Base-by-base conservation (phyloP, 1,140 invertebrate species). In the Tribolium madens region DNA sequence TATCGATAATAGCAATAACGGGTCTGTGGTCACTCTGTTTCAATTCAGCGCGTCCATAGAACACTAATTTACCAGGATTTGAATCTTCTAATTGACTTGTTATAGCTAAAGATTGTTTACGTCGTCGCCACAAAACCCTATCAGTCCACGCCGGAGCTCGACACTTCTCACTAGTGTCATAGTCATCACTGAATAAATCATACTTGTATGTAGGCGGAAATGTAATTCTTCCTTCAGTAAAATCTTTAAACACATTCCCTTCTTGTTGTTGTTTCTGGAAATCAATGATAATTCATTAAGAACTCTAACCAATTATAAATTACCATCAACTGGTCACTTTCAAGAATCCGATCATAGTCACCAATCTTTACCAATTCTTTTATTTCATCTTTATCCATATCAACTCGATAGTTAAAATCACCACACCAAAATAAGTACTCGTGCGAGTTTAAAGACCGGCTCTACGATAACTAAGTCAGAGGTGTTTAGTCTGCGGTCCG, bases 391-490 rank as follows among this genome's bases (percentile, higher is more conserved):
- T 97, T 97, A 70, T 95, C 92, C 90, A 99, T 92, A 85, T 99
- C 97, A 76, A 99, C 94, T 73, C 98, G 90, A 85, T 99, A 99
- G 86, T 99, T 99, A 86, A 99, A 99, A 88, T 99, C 98, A 0
- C 98, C 98, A 86, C 97, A 98, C 98, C 98, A 99, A 86, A 99
- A 99, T 0, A 99, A 92, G 87, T 98, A 98, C 88, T 99, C 98
- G 85, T 99, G 98, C 9, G 95, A 95, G 86, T 96, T 94, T 0
- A 99, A 86, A 0, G 94, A 95, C 76, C 96, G 89, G 17, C 95
- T 91, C 89, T 91, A 81, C n/a, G 86, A 83, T 69, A 74, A 53
- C 1, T 57, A 9, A 53, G 60, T 42, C 18, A 72, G 7, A 36
- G 64, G 6, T 10, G 7, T 12, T 26, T 17, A 57, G 12, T 52